These are phyloP conservation scores for Caradrina kadenii DNA, from an alignment of 2,888 invertebrate species.

Conservation along the genomic window DNA sequence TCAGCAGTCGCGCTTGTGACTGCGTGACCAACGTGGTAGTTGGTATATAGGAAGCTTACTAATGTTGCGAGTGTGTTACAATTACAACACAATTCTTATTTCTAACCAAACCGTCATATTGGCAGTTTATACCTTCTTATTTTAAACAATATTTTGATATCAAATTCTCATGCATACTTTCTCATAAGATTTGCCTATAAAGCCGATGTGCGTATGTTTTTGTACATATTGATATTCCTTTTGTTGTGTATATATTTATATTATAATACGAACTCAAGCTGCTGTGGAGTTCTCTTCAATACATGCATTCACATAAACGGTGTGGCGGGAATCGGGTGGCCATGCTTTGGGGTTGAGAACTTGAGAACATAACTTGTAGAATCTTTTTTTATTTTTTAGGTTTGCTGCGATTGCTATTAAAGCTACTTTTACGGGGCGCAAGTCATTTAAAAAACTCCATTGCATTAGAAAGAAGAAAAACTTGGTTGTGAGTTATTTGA, in stretches of 20 bases:
- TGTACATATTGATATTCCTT: slow-evolving; percentile 44
- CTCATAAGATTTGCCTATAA: background rate
- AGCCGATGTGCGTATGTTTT: slow-evolving; percentile 22
- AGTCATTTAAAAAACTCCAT: no score
- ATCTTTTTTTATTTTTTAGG: no score
- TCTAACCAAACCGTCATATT: no score
- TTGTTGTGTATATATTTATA: slow-evolving; percentile 43
- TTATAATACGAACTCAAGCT: slow-evolving; percentile 57
- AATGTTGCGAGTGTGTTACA: no score
- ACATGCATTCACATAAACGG: slow-evolving; percentile 61
- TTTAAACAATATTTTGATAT: background rate
- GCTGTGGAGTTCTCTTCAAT: slow-evolving; percentile 63
- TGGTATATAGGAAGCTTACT: no score
- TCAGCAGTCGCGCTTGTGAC: no score
- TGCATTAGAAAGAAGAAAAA: no score
- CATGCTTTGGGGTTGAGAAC: slow-evolving; percentile 14
- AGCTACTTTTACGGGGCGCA: no score
- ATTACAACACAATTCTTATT: no score
- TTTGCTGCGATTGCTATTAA: no score
- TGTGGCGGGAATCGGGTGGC: slow-evolving; percentile 59
- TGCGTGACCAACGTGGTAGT: no score
- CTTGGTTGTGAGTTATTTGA: no score
- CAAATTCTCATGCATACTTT: slow-evolving; percentile 22
- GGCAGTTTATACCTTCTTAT: background rate
- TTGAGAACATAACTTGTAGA: background rate